Evolutionary conservation across 2,797 vertebrate species (phyloP), one percentile per base, ranked within the genome.

Genomic region (Peromyscus melanophrys): DNA sequence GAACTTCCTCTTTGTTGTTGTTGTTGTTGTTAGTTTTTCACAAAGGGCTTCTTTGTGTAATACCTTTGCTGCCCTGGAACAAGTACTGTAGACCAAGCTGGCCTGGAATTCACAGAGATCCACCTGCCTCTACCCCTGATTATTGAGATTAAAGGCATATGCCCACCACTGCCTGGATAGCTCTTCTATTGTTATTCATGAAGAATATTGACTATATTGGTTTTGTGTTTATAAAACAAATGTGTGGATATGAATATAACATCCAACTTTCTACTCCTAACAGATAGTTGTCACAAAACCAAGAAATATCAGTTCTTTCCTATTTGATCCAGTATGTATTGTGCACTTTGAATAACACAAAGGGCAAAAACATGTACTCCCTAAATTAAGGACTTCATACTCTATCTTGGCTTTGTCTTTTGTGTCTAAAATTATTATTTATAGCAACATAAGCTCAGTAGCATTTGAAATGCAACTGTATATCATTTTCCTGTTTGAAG

Each of bases 371-470:
- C 21, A 77, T 59, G 12, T 43, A 29, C 4, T 40, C 23, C 73
- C 37, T 84, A 67, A 83, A 17, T 6, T 69, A 78, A 57, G 6
- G 10, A 84, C 34, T 87, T 88, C 21, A 71, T 14, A 69, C 10
- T 89, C 55, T 67, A n/a, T 52, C 17, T 80, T 89, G 21, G 94
- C 19, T 86, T 11, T 67, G 17, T 89, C 75, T 37, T 8, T 82
- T 59, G 11, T 93, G 94, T 87, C 78, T 91, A 49, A 67, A 96
- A 82, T 59, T 92, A n/a, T 34, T 61, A 67, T 90, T 92, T 84
- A 82, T 0, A 78, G 73, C 63, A 90, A 71, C 8, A 52, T 3
- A n/a, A 90, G 34, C 31, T 89, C 5, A 78, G n/a, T 73, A 82
- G 85, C 17, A 94, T 27, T 63, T 93, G 6, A n/a, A n/a, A 69